Conservation (phyloP, 2,888 invertebrate species). For the Aporophyla lueneburgensis region DNA sequence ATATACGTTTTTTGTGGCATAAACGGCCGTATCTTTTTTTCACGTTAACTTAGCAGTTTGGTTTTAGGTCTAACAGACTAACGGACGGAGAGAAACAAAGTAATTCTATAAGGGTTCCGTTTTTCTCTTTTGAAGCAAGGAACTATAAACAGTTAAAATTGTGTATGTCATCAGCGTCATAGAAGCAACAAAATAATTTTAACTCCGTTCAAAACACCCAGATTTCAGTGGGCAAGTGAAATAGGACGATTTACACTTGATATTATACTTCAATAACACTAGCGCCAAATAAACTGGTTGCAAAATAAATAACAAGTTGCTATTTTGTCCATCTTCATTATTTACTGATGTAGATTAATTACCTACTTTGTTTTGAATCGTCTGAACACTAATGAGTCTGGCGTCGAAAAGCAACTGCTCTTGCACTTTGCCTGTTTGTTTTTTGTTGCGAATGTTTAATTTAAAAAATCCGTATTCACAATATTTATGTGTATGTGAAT, state of each 20-base stretch:
- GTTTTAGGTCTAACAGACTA: too few relatives aligned
- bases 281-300: conserved; percentile 28
- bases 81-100: too few relatives aligned
- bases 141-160: background rate
- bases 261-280: conserved; percentile 35
- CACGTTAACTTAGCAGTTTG: too few relatives aligned
- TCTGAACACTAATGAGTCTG: conserved; percentile 23
- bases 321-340: conserved; percentile 27
- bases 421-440: background rate
- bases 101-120: too few relatives aligned
- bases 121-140: too few relatives aligned
- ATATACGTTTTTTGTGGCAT: too few relatives aligned
- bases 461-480: background rate
- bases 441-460: background rate
- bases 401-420: conserved; percentile 18
- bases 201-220: conserved; percentile 24
- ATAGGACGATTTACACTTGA: conserved; percentile 35
- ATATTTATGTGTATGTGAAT: background rate
- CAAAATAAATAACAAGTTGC: conserved; percentile 20
- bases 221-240: conserved; percentile 20
- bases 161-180: background rate
- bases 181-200: conserved; percentile 18
- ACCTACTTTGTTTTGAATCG: conserved; percentile 36
- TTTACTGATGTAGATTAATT: conserved; percentile 34
- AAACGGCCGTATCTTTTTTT: too few relatives aligned